These are phyloP conservation scores for Orussus abietinus DNA, from an alignment of 1,140 invertebrate genomes.

Conservation along the genomic window DNA sequence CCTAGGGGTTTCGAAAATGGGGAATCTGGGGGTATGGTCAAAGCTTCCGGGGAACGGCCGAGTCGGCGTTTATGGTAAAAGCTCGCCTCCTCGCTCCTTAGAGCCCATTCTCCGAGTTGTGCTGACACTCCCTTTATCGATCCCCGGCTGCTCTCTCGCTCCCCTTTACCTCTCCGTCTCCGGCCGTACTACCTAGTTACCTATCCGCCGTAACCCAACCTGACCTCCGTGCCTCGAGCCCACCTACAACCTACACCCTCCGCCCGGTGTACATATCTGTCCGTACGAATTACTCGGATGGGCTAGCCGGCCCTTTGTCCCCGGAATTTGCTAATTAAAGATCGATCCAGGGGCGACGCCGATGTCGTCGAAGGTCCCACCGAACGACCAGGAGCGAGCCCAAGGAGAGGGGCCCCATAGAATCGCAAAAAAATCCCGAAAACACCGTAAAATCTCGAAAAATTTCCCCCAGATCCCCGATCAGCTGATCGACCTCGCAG, in stretches of 20 bases:
- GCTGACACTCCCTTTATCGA: constrained; percentile 53
- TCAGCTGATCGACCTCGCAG: too few species aligned
- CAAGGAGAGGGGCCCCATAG: too few species aligned
- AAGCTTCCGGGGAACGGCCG: not conserved
- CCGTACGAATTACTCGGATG: constrained; percentile 33
- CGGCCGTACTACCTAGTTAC: constrained; percentile 30
- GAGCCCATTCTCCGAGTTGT: constrained; percentile 35
- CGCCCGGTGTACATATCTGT: constrained; percentile 30
- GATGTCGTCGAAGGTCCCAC: too few species aligned
- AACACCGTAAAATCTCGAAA: too few species aligned
- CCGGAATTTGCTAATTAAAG: constrained; percentile 36
- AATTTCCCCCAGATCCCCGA: too few species aligned
- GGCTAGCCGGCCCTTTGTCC: constrained; percentile 32
- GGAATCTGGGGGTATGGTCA: not conserved
- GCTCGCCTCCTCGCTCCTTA: constrained; percentile 26
- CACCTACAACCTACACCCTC: constrained; percentile 5
- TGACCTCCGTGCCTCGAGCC: constrained; percentile 7
- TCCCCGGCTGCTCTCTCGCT: constrained; percentile 25
- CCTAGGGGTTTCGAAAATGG: not conserved
- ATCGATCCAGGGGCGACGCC: too few species aligned
- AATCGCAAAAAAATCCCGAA: too few species aligned
- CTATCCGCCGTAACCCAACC: constrained; percentile 16
- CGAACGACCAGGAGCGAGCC: too few species aligned
- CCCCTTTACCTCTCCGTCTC: constrained; percentile 16
- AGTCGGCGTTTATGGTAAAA: constrained; percentile 5